Base-by-base conservation (phyloP, 2,888 invertebrate species). In the Lycocerus yunnanus region DNA sequence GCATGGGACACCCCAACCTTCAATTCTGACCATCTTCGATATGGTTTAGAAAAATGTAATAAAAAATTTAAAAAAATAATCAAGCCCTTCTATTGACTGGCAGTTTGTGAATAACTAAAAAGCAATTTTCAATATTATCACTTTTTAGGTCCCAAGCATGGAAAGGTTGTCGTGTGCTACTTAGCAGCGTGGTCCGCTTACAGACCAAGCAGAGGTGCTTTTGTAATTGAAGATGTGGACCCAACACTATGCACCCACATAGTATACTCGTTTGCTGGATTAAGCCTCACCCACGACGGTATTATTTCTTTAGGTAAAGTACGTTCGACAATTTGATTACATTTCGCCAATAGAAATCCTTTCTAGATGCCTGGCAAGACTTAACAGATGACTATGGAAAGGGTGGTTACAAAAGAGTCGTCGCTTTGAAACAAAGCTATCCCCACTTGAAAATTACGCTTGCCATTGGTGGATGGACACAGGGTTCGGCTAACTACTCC, bases 101-200 rank as follows among this genome's bases (percentile, higher is more conserved):
- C n/a, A n/a, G n/a, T n/a, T n/a, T n/a, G n/a, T n/a, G n/a, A n/a
- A n/a, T n/a, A 18, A 3, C 4, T 3, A 18, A 18, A 2, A 58
- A 58, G n/a, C 58, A 4, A 3, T 3, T 58, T 6, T 4, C n/a
- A 58, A 15, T 58, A n/a, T 15, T 15, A n/a, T n/a, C n/a, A 8
- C 9, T 18, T 18, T 63, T 27, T 86, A 92, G 93, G 92, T 79
- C 92, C 93, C 11, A 83, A 79, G 13, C 94, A 94, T 83, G 90
- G 91, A 68, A 94, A 93, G 86, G 90, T 92, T 15, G 93, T 95
- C 5, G 93, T 93, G 0, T 95, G 95, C 86, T 96, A 95, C 84
- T 90, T 94, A 65, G 93, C 93, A 5, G 90, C 93, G 8, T 95
- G 95, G 95, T 93, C 95, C 0, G 91, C 90, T 0, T 95, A 95